Percentiles rank a stretch among this genome's conserved stretches.
Evolutionary conservation across 2,888 invertebrate species (phyloP).

Genomic region (Tipula vernalis): DNA sequence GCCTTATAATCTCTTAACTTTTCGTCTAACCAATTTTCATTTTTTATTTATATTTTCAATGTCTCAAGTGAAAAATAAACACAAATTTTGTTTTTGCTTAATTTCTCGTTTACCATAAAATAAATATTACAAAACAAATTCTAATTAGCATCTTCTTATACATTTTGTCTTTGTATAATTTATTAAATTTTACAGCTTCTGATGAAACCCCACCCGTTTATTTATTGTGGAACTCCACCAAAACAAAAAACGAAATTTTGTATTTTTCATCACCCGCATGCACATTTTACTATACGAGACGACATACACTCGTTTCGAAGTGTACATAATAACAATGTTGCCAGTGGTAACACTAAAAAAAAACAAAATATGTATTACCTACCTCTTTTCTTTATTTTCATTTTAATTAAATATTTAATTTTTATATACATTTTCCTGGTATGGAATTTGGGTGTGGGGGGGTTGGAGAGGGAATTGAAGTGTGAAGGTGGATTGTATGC

Average conservation of each 20-base stretch:
- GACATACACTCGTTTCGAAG: neutral
- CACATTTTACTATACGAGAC: neutral
- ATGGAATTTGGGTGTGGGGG: neutral
- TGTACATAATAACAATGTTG: neutral
- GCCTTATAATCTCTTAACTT: neutral
- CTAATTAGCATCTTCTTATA: neutral
- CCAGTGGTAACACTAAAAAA: neutral
- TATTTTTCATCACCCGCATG: neutral
- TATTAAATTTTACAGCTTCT: neutral
- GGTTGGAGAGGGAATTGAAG: neutral
- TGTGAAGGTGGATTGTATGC: neutral
- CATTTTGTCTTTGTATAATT: neutral
- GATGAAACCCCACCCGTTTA: neutral
- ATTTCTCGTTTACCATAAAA: neutral
- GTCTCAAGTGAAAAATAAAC: neutral
- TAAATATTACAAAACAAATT: neutral
- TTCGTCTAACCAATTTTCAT: neutral
- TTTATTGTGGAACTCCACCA: neutral
- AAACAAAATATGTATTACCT: neutral
- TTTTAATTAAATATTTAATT: constrained; percentile 4
- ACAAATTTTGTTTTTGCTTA: neutral
- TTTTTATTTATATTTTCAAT: neutral
- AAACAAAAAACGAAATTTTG: neutral
- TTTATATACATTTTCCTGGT: neutral
- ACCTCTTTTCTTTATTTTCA: neutral